Percentiles rank a stretch among this genome's conserved stretches.
Evolutionary conservation across 2,888 invertebrate genomes (phyloP).

Genomic region (Ennomos fuscantarius): DNA sequence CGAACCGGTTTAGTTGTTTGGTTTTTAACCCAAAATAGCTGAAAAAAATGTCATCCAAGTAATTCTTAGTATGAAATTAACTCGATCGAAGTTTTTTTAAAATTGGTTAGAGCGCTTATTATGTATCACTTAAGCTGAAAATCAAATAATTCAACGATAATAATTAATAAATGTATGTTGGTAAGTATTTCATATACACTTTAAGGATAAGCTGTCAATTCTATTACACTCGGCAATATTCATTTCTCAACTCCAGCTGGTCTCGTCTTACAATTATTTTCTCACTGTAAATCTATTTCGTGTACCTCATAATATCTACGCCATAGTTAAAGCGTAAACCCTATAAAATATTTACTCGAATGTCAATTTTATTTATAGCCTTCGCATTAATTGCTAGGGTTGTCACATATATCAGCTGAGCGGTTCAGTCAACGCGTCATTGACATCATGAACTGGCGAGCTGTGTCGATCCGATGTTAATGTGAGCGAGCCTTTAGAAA

Average conservation of each 20-base stretch:
- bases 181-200: too few relatives aligned
- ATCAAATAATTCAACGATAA: too few relatives aligned
- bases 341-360: constrained; percentile 39
- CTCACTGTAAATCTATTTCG: constrained; percentile 20
- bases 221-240: too few relatives aligned
- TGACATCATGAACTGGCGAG: constrained; percentile 50
- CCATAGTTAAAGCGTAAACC: constrained; percentile 23
- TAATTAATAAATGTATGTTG: too few relatives aligned
- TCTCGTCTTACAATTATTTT: constrained; percentile 5
- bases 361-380: constrained; percentile 57
- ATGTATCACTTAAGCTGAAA: background rate
- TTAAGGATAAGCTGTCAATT: too few relatives aligned
- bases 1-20: too few relatives aligned
- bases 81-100: too few relatives aligned
- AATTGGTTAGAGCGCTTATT: background rate
- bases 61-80: too few relatives aligned
- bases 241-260: background rate
- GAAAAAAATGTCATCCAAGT: too few relatives aligned
- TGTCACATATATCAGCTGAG: constrained; percentile 57
- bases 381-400: constrained; percentile 53
- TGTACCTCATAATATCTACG: constrained; percentile 5
- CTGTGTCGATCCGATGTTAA: constrained; percentile 46
- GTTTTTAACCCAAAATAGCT: too few relatives aligned
- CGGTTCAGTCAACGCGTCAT: constrained; percentile 51
- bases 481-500: constrained; percentile 55